phyloP scores from a whole-genome alignment of 2,888 invertebrate species.

The Drosophila peninsularis region DNA sequence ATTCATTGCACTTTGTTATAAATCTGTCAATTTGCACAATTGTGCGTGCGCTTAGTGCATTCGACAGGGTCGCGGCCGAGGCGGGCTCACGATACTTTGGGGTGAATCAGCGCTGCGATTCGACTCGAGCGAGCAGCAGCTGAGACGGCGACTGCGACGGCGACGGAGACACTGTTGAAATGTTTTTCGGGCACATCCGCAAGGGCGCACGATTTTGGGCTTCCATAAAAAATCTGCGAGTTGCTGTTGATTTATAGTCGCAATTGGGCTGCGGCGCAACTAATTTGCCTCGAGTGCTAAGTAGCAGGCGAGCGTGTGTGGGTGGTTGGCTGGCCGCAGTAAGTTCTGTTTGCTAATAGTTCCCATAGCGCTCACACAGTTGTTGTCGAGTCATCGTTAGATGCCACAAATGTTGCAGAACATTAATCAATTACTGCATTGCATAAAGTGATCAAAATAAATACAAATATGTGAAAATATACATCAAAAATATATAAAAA shows the following conservation, averaged over 20 bases:
- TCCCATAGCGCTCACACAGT: background rate
- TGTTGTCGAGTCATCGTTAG: background rate
- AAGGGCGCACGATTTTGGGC: constrained; percentile 12
- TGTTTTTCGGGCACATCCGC: constrained; percentile 7
- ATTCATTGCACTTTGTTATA: constrained; percentile 77
- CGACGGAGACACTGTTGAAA: background rate
- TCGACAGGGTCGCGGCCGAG: constrained; percentile 41
- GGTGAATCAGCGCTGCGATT: constrained; percentile 36
- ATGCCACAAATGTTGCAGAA: background rate
- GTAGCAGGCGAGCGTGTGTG: constrained; percentile 50
- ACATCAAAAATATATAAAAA: too few relatives aligned
- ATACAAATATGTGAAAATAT: too few relatives aligned
- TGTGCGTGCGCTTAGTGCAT: constrained; percentile 65
- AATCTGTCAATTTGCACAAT: constrained; percentile 82
- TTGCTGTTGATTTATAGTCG: constrained; percentile 66
- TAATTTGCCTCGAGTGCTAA: constrained; percentile 74
- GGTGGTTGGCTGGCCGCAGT: background rate
- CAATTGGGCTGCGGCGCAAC: constrained; percentile 69
- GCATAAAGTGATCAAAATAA: too few relatives aligned
- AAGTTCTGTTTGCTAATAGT: background rate
- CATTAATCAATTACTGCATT: background rate
- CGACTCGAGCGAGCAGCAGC: too few relatives aligned
- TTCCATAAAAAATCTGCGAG: constrained; percentile 68
- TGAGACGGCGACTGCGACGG: background rate
- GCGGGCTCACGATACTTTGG: background rate